Evolutionary conservation across 1,140 invertebrate species (phyloP).

Genomic region (Melanaphis sacchari): DNA sequence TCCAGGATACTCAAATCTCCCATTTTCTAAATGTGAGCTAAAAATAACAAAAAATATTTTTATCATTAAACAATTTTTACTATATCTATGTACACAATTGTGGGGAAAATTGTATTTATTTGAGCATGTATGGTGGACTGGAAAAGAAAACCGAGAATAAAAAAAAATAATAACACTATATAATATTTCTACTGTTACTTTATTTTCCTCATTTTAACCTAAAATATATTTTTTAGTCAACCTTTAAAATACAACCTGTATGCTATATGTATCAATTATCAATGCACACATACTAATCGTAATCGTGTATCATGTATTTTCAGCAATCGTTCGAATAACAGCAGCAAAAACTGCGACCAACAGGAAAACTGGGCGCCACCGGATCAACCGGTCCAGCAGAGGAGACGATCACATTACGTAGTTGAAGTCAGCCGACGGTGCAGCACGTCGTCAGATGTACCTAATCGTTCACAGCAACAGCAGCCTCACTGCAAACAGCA

Average conservation of each 20-base stretch:
- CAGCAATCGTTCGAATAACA: constrained; percentile 8
- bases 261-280: not conserved
- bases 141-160: too few relatives aligned
- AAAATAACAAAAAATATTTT: too few relatives aligned
- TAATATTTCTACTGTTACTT: not conserved
- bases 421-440: constrained; percentile 38
- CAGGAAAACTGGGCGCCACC: constrained; percentile 43
- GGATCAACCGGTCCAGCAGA: constrained; percentile 43
- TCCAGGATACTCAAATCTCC: too few relatives aligned
- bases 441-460: constrained; percentile 33
- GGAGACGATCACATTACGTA: constrained; percentile 47
- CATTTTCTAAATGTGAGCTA: too few relatives aligned
- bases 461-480: constrained; percentile 40
- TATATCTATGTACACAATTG: too few relatives aligned
- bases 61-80: too few relatives aligned
- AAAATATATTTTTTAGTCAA: not conserved
- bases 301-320: not conserved
- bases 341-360: constrained; percentile 19
- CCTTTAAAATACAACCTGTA: not conserved
- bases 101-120: too few relatives aligned
- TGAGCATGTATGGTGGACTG: too few relatives aligned
- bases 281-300: not conserved
- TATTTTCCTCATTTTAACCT: not conserved
- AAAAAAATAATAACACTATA: too few relatives aligned
- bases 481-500: constrained; percentile 38